Evolutionary conservation across 2,113 vertebrate species (phyloP), one percentile per base, ranked within the genome.

Genomic region (Terrapene triunguis): DNA sequence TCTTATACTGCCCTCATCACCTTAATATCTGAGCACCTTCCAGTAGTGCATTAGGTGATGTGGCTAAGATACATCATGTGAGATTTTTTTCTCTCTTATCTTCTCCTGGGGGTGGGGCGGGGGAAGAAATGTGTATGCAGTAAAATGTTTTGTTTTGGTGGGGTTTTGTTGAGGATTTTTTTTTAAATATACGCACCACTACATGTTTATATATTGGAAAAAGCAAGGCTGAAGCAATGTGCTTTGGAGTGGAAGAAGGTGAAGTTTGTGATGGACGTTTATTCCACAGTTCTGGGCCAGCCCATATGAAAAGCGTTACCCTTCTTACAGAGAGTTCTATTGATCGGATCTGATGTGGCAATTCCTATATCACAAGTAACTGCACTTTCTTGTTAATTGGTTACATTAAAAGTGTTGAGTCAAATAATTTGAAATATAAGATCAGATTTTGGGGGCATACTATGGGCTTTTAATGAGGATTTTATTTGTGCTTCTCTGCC

Each of bases 271-370:
- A 48, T 72, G 87, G 93, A 93, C 96, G 88, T 85, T 87, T 93
- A 83, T 59, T 87, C 0, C 0, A 62, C 93, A 95, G 91, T 93
- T 92, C 82, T 87, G 92, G 93, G 83, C 59, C 54, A 82, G 92
- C 92, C 93, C 93, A 89, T 76, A 89, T 96, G 97, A 96, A 93
- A 95, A 95, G 83, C 94, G 93, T 94, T 95, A 92, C 10, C 54
- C 93, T 93, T 96, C 91, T 95, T 96, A 95, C 92, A 90, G 85
- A 96, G 94, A 96, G 92, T 91, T 96, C 96, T 69, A 35, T 87
- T 96, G 95, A 96, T 94, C 92, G 95, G 90, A 85, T 92, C 87
- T 93, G 82, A 53, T 94, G 90, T 96, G 12, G 3, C 78, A 90
- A 87, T 95, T 96, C 92, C 82, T 95, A 89, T 87, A 84, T 95